Percentiles rank a stretch among this genome's conserved stretches.
Conservation (phyloP, 2,797 vertebrate species). For the Thripadectes ignobilis region DNA sequence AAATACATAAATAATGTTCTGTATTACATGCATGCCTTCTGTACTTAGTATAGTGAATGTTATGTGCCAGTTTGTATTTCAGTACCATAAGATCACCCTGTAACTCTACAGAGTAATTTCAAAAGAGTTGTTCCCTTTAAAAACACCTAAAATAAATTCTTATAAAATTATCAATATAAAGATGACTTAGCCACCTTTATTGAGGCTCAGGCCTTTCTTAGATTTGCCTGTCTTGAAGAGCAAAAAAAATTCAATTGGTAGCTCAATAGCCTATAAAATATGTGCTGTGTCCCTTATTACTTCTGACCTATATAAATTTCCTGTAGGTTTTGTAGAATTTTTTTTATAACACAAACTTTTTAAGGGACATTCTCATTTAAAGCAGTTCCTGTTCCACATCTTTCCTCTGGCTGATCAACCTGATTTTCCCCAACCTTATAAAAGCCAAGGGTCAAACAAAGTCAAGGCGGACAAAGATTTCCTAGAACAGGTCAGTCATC, state of each 20-base stretch:
- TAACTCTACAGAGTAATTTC: not conserved
- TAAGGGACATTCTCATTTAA: not conserved
- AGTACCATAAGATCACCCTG: not conserved
- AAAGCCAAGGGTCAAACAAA: not conserved
- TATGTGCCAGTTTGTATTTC: not conserved
- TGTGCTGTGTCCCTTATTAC: not conserved
- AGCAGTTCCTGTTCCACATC: not conserved
- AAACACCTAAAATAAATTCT: not conserved
- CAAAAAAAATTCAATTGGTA: not conserved
- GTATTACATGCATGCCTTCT: not conserved
- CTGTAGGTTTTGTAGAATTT: not conserved
- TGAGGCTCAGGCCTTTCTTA: not conserved
- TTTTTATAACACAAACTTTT: not conserved
- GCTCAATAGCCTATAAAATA: not conserved
- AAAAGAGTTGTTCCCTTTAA: not conserved
- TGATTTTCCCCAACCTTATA: not conserved
- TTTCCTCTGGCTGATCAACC: not conserved
- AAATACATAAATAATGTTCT: not conserved
- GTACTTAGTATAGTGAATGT: not conserved
- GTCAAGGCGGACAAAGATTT: not conserved
- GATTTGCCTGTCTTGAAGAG: not conserved
- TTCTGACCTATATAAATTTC: not conserved
- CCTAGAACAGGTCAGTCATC: not conserved
- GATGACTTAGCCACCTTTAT: not conserved
- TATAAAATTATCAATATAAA: not conserved